These are phyloP conservation scores for Myopa tessellatipennis DNA, from an alignment of 2,888 invertebrate genomes.

Conservation along the genomic window DNA sequence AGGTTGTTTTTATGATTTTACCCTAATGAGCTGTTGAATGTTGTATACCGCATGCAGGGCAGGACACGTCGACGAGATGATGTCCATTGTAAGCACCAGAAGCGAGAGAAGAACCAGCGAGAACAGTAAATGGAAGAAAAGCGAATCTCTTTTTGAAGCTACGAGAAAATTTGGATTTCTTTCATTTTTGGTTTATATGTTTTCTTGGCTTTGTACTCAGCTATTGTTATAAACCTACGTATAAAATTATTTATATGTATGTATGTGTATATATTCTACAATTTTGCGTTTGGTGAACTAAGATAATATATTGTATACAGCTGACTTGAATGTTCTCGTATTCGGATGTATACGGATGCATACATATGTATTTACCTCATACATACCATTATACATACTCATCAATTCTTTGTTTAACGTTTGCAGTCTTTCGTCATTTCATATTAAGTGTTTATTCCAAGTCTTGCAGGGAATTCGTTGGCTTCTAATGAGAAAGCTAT, in stretches of 20 bases:
- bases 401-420: not conserved
- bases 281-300: slow-evolving; percentile 40
- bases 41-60: not conserved
- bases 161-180: slow-evolving; percentile 3
- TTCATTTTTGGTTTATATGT: not conserved
- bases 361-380: not conserved
- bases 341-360: slow-evolving; percentile 49
- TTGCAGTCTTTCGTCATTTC: slow-evolving; percentile 3
- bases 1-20: not conserved
- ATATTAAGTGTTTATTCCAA: not conserved
- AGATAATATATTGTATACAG: slow-evolving; percentile 61
- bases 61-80: not conserved
- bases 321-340: slow-evolving; percentile 54
- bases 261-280: too few species aligned
- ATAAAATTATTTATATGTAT: too few species aligned
- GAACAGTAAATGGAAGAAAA: not conserved
- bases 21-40: not conserved
- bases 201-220: not conserved
- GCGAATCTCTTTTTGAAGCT: slow-evolving; percentile 21
- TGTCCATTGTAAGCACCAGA: not conserved
- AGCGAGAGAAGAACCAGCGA: not conserved
- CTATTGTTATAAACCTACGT: not conserved
- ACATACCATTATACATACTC: not conserved
- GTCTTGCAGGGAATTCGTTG: slow-evolving; percentile 20
- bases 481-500: slow-evolving; percentile 27